Base-by-base conservation (phyloP, 2,888 invertebrate species). In the Silvanus unidentatus region DNA sequence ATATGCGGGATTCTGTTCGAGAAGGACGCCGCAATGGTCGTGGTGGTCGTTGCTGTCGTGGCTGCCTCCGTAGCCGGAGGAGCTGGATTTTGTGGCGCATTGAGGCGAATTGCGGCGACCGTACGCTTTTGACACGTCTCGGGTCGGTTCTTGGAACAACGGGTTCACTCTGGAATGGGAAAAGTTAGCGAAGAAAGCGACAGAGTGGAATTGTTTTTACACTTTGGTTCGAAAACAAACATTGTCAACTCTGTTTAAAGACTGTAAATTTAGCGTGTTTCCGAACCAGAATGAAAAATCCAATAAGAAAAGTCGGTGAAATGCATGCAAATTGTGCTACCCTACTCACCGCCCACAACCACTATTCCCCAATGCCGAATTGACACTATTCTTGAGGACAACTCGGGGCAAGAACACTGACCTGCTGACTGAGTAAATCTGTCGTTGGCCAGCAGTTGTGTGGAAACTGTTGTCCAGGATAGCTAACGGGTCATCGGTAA, bases 361-460 rank as follows among this genome's bases (percentile, higher is more conserved):
- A 22, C 8, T 22, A 22, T 22, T 49, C 44, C 36, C 50, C 44
- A 44, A 30, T 12, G 44, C 32, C 29, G 44, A 37, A 44, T 46
- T 49, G 16, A 46, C 34, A 46, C 49, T 53, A 44, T 53, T 58
- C 57, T 58, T 60, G 57, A 64, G 57, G 34, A 58, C 53, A 41
- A 66, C 74, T 1, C 78, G 76, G 0, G 75, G 69, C 38, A 77
- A 74, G 5, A 76, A 74, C n/a, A 78, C 78, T 63, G 75, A 78
- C 54, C 54, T 54, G 49, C 77, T 77, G 39, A 77, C 75, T 9
- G 75, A 74, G 40, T 79, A 78, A 50, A 79, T 77, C 55, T 75
- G 74, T 71, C 73, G 74, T 63, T 50, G 49, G 22, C 43, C 56
- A 45, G 38, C 40, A 6, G 41, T 39, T 46, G 51, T 50, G 40